Evolutionary conservation across 2,888 invertebrate genomes (phyloP).

Genomic region (Harmothoe impar): DNA sequence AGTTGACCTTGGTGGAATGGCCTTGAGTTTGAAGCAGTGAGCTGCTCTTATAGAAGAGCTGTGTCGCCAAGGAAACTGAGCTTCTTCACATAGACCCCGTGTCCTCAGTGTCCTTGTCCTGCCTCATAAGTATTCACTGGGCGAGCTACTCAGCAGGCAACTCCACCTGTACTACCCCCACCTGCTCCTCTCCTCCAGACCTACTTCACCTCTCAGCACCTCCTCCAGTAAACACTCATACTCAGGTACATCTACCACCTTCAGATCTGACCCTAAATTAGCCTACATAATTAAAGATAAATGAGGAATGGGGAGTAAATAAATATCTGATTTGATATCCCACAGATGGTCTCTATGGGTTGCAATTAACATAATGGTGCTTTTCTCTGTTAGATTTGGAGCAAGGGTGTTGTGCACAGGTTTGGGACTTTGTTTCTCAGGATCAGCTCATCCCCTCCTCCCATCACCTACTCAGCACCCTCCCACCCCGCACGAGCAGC

Average conservation of each 20-base stretch:
- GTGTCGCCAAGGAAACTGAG: slow-evolving; percentile 1
- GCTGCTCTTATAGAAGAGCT: background rate
- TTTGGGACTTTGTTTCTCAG: background rate
- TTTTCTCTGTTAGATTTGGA: no score
- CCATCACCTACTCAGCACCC: no score
- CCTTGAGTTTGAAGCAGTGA: background rate
- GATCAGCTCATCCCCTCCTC: background rate
- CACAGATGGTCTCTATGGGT: no score
- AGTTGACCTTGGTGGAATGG: background rate
- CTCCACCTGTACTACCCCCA: background rate
- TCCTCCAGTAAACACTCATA: no score
- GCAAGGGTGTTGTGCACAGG: no score
- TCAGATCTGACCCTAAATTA: no score
- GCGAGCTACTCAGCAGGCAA: background rate
- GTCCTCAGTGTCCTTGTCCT: slow-evolving; percentile 1
- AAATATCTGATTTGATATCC: no score
- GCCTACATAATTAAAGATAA: no score
- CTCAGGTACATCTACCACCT: no score
- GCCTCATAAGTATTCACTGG: background rate
- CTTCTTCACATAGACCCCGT: background rate
- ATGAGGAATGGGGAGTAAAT: no score
- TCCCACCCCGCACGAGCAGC: background rate
- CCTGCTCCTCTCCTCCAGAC: background rate
- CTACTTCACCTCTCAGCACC: background rate
- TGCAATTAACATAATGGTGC: no score